A percentile compares a stretch with the other conserved stretches of the same genome.
Conservation (phyloP, 2,888 invertebrate species). For the Nemotelus nigrinus region DNA sequence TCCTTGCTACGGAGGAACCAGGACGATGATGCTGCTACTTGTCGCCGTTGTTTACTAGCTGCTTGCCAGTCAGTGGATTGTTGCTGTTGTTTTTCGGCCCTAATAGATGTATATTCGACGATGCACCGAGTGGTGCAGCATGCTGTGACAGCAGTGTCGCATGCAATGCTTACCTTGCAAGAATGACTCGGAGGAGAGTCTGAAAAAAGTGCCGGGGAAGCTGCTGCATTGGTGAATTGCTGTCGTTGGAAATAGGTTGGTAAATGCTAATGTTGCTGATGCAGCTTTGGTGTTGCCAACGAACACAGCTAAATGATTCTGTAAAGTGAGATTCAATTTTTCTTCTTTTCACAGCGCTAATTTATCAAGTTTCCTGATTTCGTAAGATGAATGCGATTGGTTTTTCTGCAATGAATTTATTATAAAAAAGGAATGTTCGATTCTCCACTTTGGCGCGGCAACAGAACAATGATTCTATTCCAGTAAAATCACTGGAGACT, state of each 20-base stretch:
- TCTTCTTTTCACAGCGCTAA: no score
- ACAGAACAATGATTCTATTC: no score
- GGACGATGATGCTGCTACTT: conserved; percentile 6
- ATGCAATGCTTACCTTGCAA: conserved; percentile 42
- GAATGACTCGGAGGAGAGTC: not conserved
- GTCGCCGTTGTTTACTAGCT: conserved; percentile 31
- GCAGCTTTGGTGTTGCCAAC: not conserved
- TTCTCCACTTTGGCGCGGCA: no score
- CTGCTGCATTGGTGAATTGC: conserved; percentile 31
- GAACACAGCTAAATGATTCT: not conserved
- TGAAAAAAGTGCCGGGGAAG: conserved; percentile 29
- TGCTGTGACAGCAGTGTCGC: conserved; percentile 43
- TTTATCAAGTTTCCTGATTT: no score
- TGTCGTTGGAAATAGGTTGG: not conserved
- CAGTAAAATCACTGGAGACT: no score
- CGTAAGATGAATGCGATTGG: no score
- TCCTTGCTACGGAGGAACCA: not conserved
- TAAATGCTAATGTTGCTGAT: not conserved
- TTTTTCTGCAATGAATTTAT: no score
- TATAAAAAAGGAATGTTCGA: no score
- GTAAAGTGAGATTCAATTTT: not conserved
- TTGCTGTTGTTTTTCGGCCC: conserved; percentile 37
- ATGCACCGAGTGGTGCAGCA: conserved; percentile 20
- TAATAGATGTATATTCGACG: conserved; percentile 30
- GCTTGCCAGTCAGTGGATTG: not conserved